Conservation (phyloP, 2,888 invertebrate species). For the Limnephilus auricula region DNA sequence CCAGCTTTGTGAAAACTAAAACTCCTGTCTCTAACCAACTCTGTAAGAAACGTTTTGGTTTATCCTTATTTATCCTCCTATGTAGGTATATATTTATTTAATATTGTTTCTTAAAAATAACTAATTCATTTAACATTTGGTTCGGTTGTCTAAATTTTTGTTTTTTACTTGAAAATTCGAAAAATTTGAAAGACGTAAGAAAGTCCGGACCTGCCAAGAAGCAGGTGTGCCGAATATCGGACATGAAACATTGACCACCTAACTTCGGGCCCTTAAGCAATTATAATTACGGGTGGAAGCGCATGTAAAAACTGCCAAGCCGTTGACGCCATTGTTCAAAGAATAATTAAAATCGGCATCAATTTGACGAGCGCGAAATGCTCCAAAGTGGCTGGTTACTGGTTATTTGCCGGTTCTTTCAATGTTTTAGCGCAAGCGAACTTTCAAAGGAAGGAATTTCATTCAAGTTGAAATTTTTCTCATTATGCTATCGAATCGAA, state of each 20-base stretch:
- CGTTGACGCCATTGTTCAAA: slow-evolving; percentile 24
- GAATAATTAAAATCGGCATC: slow-evolving; percentile 15
- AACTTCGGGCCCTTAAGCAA: slow-evolving; percentile 28
- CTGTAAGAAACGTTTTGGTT: no score
- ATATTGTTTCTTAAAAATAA: no score
- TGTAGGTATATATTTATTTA: no score
- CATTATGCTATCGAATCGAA: neutral
- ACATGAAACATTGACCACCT: slow-evolving; percentile 41
- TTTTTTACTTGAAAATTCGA: no score
- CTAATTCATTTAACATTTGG: no score
- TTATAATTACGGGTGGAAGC: slow-evolving; percentile 26
- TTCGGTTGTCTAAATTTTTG: no score
- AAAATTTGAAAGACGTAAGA: neutral
- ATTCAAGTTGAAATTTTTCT: neutral
- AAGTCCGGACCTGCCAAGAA: neutral
- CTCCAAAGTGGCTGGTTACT: neutral
- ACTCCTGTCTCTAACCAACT: no score
- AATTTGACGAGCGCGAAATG: neutral
- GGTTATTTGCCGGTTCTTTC: neutral
- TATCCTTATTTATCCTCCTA: no score
- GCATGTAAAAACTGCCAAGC: neutral
- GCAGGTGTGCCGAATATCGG: slow-evolving; percentile 36
- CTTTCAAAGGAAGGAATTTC: neutral
- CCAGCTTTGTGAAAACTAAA: no score
- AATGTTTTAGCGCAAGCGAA: neutral